phyloP scores from a whole-genome alignment of 1,140 invertebrate genomes.

The Phymorhynchus buccinoides region DNA sequence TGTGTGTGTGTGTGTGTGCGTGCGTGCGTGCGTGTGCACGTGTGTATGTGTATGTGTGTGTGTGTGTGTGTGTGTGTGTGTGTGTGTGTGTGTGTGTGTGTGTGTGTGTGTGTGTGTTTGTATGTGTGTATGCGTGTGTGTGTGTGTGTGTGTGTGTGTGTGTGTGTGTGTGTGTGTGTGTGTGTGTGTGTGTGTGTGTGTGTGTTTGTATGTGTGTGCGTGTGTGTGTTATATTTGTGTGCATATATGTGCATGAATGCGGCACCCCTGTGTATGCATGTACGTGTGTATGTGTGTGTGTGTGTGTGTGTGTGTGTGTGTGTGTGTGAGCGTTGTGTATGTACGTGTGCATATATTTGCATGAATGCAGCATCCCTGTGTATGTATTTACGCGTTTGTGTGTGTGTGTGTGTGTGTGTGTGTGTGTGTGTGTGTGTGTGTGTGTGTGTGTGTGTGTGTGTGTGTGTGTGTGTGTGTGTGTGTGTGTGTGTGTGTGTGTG shows the following conservation, averaged over 20 bases:
- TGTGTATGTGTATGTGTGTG: neutral
- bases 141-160: neutral
- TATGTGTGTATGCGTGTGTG: neutral
- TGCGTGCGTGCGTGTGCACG: neutral
- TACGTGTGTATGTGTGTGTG: too few relatives aligned
- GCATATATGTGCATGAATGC: neutral
- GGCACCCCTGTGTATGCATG: too few relatives aligned
- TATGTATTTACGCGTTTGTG: too few relatives aligned
- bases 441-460: too few relatives aligned
- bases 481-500: neutral
- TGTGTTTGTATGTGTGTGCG: neutral
- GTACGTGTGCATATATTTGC: too few relatives aligned
- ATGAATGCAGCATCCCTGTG: too few relatives aligned
- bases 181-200: neutral
- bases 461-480: neutral
- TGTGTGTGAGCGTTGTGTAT: too few relatives aligned
- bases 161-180: neutral
- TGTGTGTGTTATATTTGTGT: neutral
- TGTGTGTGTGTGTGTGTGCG: constrained; percentile 11
- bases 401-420: too few relatives aligned
- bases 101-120: neutral
- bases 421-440: too few relatives aligned
- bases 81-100: neutral
- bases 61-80: neutral
- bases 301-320: too few relatives aligned